Evolutionary conservation across 2,797 vertebrate genomes (phyloP).

Genomic region (Chloroceryle inda): DNA sequence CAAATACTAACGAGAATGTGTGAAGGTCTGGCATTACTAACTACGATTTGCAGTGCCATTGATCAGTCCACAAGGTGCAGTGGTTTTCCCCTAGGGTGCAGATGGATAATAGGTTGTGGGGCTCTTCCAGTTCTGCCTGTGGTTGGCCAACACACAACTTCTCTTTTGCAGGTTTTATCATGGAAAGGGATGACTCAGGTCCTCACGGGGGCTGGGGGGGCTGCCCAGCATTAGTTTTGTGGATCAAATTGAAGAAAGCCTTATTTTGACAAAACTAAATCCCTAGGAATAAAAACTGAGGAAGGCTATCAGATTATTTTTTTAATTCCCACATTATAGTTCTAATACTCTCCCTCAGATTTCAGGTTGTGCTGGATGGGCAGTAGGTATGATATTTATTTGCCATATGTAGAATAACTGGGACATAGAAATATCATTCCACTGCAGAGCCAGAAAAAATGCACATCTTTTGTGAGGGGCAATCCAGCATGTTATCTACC

Average conservation of each 20-base stretch:
- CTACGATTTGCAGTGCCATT: fast-evolving
- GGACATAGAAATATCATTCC: neutral
- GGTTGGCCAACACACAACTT: neutral
- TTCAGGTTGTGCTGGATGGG: neutral
- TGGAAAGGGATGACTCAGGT: neutral
- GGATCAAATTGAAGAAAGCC: neutral
- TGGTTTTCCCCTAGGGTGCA: fast-evolving
- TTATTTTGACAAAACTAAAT: neutral
- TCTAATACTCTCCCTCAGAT: neutral
- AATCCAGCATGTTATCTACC: neutral
- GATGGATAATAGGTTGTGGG: neutral
- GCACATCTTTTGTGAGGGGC: neutral
- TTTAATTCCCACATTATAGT: neutral
- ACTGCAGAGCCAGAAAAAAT: neutral
- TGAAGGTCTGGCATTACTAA: neutral
- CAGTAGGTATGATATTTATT: neutral
- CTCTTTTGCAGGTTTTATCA: neutral
- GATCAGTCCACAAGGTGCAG: neutral
- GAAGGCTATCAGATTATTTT: neutral
- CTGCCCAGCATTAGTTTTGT: neutral
- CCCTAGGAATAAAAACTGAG: neutral
- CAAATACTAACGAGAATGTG: fast-evolving
- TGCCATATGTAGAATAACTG: neutral
- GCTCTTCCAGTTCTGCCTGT: neutral
- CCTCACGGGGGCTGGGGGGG: fast-evolving